A percentile compares a stretch with the other conserved stretches of the same genome.
These are phyloP conservation scores for Macrotis lagotis DNA, from an alignment of 2,113 vertebrate genomes.

Conservation along the genomic window DNA sequence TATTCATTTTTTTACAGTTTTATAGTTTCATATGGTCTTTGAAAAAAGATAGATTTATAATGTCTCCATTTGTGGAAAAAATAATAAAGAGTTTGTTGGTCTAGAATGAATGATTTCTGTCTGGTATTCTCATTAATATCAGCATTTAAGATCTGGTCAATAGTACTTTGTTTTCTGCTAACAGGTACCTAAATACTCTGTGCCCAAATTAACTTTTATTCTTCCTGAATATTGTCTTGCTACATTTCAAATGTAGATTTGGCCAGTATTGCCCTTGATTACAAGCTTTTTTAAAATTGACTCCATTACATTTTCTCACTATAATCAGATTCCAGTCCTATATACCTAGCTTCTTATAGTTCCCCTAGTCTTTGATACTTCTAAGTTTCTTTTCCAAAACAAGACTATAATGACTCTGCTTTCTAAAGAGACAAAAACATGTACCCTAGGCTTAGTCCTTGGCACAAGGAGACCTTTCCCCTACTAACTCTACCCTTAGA, in stretches of 20 bases:
- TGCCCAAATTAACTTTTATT: conserved; percentile 21
- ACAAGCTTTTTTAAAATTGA: not conserved
- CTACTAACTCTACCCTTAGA: not conserved
- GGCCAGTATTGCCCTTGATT: not conserved
- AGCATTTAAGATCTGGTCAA: not conserved
- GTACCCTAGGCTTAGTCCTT: not conserved
- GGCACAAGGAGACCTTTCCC: not conserved
- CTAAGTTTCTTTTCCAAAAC: not conserved
- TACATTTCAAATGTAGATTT: conserved; percentile 11
- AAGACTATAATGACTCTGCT: not conserved
- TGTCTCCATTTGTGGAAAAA: not conserved
- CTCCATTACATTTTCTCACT: not conserved
- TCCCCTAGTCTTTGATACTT: not conserved
- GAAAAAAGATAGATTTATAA: not conserved
- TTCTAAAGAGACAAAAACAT: not conserved
- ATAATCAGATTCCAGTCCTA: not conserved
- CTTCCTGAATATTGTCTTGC: conserved; percentile 18
- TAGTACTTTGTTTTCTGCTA: not conserved
- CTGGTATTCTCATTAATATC: not conserved
- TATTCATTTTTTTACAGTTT: not conserved
- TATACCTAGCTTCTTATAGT: not conserved
- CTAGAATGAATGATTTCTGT: not conserved
- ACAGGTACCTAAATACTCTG: not conserved
- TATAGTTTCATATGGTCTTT: not conserved
- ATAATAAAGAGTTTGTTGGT: not conserved